Conservation (phyloP, 1,140 invertebrate species). For the Hyphantria cunea region DNA sequence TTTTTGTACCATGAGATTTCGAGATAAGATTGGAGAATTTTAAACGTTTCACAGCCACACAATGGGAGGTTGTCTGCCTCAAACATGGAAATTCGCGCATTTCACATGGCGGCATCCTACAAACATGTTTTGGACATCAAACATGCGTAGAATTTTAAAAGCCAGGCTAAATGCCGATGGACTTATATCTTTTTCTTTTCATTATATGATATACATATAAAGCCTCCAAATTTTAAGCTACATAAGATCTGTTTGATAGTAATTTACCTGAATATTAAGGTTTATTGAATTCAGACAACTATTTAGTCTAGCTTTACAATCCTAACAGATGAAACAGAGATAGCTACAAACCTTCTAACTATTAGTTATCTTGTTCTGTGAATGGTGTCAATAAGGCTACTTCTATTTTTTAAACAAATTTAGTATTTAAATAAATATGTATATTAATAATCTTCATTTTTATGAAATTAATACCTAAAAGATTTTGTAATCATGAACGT, state of each 20-base stretch:
- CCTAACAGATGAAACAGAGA: no score
- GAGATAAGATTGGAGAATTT: constrained; percentile 1
- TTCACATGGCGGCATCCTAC: constrained; percentile 16
- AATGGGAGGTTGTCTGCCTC: constrained; percentile 21
- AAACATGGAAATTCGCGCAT: constrained; percentile 21
- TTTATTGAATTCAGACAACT: no score
- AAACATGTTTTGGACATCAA: constrained; percentile 24
- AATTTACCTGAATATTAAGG: constrained; percentile 4
- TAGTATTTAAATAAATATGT: no score
- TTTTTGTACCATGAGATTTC: no score
- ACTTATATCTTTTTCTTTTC: constrained; percentile 13
- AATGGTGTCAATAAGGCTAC: no score
- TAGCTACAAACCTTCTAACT: no score
- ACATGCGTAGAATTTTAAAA: constrained; percentile 27
- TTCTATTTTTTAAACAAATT: no score
- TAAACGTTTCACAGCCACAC: neutral
- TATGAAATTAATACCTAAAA: no score
- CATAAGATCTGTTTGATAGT: constrained; percentile 7
- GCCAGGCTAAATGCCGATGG: constrained; percentile 17
- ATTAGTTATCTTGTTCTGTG: no score
- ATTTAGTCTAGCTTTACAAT: no score
- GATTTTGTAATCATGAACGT: no score
- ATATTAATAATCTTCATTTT: no score
- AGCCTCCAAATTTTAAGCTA: neutral
- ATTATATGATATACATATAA: constrained; percentile 3